Base-by-base conservation (phyloP, 2,113 vertebrate species). In the Montifringilla adamsi region DNA sequence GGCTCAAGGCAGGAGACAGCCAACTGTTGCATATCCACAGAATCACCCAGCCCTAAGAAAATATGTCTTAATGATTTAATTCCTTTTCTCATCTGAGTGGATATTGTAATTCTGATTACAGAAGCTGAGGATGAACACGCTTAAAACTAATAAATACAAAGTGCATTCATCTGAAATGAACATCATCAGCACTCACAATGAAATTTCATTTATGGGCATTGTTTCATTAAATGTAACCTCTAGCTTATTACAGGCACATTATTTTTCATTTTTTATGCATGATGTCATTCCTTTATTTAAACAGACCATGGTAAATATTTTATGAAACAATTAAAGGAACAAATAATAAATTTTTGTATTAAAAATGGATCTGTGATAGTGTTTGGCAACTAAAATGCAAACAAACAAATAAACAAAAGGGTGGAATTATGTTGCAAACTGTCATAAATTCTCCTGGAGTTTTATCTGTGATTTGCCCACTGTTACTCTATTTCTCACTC, bases 171-270 rank as follows among this genome's bases (percentile, higher is more conserved):
- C 86, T 93, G 91, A 95, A 94, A 96, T 95, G 81, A 96, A 62
- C 88, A 95, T 95, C 90, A 96, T 94, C 89, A 94, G 67, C 80
- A 82, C 82, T 91, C 91, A 84, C 83, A 92, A 82, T 93, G 82
- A 96, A 96, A 97, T 95, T 95, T 96, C 94, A 93, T 97, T 97
- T 97, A 85, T 96, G 93, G 94, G 94, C 90, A 93, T 96, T 95
- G 95, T 96, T 97, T 97, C 94, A 96, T 93, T 96, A 96, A 96
- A 95, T 95, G 82, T 93, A 97, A 96, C 94, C 95, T 96, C 89
- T 88, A 80, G 95, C 87, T 95, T 96, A 96, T 94, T 96, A 96
- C 64, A 95, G 85, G 58, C 84, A 77, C 73, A 94, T 94, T 95
- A 93, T 95, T 97, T 96, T 95, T 93, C 89, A 94, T 95, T 97